Conservation (phyloP, 2,797 vertebrate genomes). For the Nothura maculosa region DNA sequence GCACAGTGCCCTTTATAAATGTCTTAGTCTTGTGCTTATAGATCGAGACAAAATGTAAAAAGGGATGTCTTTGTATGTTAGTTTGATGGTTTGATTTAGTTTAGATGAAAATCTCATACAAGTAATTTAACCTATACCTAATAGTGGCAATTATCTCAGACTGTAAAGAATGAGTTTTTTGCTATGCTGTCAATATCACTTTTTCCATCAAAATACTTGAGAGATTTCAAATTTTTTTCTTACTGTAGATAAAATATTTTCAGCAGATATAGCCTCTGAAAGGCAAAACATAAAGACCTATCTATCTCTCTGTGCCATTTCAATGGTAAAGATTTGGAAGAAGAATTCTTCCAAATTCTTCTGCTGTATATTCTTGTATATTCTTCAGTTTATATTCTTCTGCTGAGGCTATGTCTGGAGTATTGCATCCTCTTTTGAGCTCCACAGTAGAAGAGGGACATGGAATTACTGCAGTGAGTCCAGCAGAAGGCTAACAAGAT, state of each 20-base stretch:
- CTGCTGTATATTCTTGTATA: too few relatives aligned
- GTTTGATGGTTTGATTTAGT: neutral
- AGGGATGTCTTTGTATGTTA: neutral
- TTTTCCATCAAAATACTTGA: neutral
- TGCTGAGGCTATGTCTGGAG: too few relatives aligned
- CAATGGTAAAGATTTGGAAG: neutral
- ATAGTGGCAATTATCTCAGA: neutral
- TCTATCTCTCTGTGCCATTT: neutral
- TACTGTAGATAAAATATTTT: constrained; percentile 34
- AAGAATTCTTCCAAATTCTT: too few relatives aligned
- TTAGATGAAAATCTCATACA: neutral
- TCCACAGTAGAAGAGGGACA: too few relatives aligned
- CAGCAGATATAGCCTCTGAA: neutral
- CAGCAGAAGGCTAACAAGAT: too few relatives aligned
- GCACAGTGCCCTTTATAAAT: neutral
- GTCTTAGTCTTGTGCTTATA: neutral
- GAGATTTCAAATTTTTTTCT: neutral
- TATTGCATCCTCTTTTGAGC: too few relatives aligned
- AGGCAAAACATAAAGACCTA: constrained; percentile 9
- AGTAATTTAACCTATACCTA: constrained; percentile 9
- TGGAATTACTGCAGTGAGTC: too few relatives aligned
- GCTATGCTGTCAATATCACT: neutral
- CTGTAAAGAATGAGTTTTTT: neutral
- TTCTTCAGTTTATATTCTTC: too few relatives aligned
- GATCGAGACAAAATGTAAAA: neutral